phyloP scores from a whole-genome alignment of 2,888 invertebrate genomes.

The Xestia sexstrigata region DNA sequence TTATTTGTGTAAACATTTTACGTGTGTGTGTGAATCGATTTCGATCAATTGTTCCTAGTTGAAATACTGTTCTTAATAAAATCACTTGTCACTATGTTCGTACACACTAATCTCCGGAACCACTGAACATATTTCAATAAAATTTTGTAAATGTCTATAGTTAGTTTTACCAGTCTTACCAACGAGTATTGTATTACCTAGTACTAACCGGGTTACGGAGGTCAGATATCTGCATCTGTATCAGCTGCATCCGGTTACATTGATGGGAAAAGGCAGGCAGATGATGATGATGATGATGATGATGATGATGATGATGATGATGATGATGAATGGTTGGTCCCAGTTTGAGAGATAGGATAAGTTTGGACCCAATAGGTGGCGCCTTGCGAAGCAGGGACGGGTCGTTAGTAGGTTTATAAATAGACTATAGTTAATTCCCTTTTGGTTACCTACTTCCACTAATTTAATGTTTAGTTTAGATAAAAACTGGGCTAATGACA shows the following conservation, averaged over 20 bases:
- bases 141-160: neutral
- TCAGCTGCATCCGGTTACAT: no score
- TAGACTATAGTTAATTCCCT: neutral
- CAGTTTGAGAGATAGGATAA: neutral
- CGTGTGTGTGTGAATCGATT: no score
- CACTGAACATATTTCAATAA: neutral
- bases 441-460: neutral
- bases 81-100: neutral
- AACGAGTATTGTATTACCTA: no score
- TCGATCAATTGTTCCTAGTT: no score
- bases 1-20: no score
- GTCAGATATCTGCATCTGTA: no score
- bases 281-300: no score
- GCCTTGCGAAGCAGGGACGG: neutral
- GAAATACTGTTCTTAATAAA: neutral
- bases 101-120: neutral
- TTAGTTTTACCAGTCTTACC: neutral
- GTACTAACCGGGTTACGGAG: no score
- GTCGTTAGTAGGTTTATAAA: neutral
- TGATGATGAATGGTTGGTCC: neutral
- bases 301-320: no score
- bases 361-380: neutral
- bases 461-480: neutral
- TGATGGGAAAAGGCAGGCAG: no score
- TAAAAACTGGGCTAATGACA: constrained; percentile 26